Base-by-base conservation (phyloP, 2,113 vertebrate genomes). In the Macaca fascicularis region DNA sequence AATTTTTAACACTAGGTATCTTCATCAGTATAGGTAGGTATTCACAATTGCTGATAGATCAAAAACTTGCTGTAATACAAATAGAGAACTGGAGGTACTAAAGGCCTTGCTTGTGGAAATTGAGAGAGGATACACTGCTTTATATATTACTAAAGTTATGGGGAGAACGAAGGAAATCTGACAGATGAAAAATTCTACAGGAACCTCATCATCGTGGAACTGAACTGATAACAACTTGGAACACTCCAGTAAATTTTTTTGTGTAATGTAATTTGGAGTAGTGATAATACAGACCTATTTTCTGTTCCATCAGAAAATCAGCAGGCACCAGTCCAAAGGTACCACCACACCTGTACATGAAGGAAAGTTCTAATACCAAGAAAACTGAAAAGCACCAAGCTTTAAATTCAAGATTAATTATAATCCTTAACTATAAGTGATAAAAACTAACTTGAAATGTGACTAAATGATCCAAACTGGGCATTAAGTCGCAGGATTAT, bases 121-220 rank as follows among this genome's bases (percentile, higher is more conserved):
- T 45, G 14, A 30, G 48, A 83, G 27, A 79, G 57, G 59, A 89
- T 59, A 43, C 57, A 40, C 43, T 81, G 52, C 89, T 78, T 84
- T 89, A 61, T 32, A 3, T 76, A 87, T 97, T 97, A 43, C 86
- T 94, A 92, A 90, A 35, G 96, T 96, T 97, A 90, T 89, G 86
- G 59, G 55, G 23, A 90, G 96, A 98, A 89, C 75, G 80, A 96
- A 98, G 93, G 75, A 81, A 79, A 69, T 32, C 79, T 95, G 83
- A 96, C 76, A 82, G 69, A 94, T 97, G 85, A 80, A 72, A 94
- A 61, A 80, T 96, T 95, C 86, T 98, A 94, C 57, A 97, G 79
- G 55, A 97, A 95, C 87, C 87, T 67, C 96, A 61, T 92, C 30
- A 50, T 27, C 94, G 75, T 92, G 79, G 50, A 92, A 97, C 64